Percentiles rank a stretch among this genome's conserved stretches.
phyloP scores from a whole-genome alignment of 2,888 invertebrate species.

The Congeria kusceri region DNA sequence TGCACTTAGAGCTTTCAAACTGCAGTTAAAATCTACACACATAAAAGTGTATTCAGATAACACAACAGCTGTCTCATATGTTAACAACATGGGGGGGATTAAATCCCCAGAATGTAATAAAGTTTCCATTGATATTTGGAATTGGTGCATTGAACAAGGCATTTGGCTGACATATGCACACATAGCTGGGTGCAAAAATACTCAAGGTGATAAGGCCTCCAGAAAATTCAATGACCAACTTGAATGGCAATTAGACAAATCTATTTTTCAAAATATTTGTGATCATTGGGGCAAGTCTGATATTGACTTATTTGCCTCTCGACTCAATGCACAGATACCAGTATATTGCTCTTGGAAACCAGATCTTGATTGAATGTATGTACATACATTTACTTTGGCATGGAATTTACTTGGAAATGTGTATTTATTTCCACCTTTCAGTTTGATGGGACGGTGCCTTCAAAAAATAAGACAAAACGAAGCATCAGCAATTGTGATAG shows the following conservation, averaged over 20 bases:
- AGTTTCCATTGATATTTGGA: constrained; percentile 13
- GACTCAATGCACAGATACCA: background rate
- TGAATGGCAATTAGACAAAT: constrained; percentile 21
- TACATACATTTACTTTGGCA: constrained; percentile 10
- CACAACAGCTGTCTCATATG: no score
- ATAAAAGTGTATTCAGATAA: constrained; percentile 10
- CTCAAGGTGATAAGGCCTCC: constrained; percentile 13
- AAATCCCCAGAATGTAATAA: constrained; percentile 2
- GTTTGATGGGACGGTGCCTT: constrained; percentile 2
- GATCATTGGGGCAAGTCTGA: background rate
- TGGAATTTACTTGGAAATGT: background rate
- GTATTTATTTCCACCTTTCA: constrained; percentile 29
- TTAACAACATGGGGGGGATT: constrained; percentile 2
- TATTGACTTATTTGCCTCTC: background rate
- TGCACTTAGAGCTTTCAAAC: constrained; percentile 23
- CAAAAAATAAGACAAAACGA: constrained; percentile 1
- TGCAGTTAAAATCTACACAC: background rate
- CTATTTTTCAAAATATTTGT: background rate
- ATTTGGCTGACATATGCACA: constrained; percentile 23
- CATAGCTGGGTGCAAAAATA: constrained; percentile 17
- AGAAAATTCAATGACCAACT: constrained; percentile 8
- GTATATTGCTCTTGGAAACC: constrained; percentile 3
- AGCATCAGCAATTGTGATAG: background rate
- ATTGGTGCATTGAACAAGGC: background rate
- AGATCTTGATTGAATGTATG: background rate